Percentiles rank a stretch among this genome's conserved stretches.
Conservation (phyloP, 2,888 invertebrate genomes). For the Eupithecia inturbata region DNA sequence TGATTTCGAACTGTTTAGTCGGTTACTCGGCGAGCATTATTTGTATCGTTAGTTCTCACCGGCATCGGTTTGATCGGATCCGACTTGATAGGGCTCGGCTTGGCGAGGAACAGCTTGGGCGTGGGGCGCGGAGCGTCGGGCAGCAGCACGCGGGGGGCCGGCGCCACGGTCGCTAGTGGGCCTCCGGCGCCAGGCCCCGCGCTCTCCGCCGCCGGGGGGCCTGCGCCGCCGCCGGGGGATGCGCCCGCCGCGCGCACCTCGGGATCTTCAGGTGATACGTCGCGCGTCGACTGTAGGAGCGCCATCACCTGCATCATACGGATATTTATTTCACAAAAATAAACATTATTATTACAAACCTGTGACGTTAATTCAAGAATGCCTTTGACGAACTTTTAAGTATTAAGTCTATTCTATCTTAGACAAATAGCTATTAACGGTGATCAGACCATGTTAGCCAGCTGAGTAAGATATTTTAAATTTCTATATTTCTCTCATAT, state of each 20-base stretch:
- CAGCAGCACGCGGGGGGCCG: slow-evolving; percentile 61
- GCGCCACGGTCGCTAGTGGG: slow-evolving; percentile 55
- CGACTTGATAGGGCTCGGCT: slow-evolving; percentile 83
- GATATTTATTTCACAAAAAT: no score
- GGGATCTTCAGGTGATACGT: slow-evolving; percentile 72
- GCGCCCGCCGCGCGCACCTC: slow-evolving; percentile 52
- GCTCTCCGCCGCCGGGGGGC: slow-evolving; percentile 45
- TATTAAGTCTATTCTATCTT: no score
- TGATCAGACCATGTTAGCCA: no score
- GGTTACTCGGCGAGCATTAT: no score
- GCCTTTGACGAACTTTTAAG: no score
- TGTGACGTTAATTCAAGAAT: no score
- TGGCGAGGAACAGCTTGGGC: slow-evolving; percentile 81
- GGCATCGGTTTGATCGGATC: slow-evolving; percentile 85
- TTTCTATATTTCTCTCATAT: no score
- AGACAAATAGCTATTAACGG: no score
- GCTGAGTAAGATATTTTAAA: no score
- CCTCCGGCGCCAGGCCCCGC: slow-evolving; percentile 31
- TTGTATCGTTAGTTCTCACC: no score
- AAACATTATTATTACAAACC: no score
- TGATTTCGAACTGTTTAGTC: no score
- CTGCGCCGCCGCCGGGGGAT: slow-evolving; percentile 52
- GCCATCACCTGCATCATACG: slow-evolving; percentile 72
- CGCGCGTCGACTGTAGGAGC: slow-evolving; percentile 81
- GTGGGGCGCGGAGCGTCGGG: slow-evolving; percentile 80